These are phyloP conservation scores for Entomyzon cyanotis DNA, from an alignment of 2,113 vertebrate species.

Conservation along the genomic window DNA sequence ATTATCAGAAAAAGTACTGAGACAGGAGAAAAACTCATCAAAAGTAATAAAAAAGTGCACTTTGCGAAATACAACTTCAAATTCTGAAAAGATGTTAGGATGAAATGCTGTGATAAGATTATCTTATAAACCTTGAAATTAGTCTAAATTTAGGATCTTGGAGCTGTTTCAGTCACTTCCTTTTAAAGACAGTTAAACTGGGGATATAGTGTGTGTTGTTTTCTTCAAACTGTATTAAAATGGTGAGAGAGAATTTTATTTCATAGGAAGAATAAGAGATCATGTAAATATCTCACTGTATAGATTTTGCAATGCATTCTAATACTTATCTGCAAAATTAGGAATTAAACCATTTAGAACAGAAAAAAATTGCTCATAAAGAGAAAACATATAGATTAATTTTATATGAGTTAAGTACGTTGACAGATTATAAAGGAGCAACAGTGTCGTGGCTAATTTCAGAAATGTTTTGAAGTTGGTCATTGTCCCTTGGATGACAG, in stretches of 20 bases:
- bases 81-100: background rate
- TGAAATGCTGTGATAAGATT: background rate
- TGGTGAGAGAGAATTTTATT: background rate
- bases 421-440: background rate
- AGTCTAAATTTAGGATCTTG: background rate
- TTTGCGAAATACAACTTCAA: background rate
- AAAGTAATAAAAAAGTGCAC: background rate
- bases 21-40: background rate
- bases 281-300: background rate
- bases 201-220: background rate
- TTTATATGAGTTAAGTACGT: background rate
- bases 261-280: background rate
- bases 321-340: background rate
- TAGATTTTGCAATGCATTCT: background rate
- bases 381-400: background rate
- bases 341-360: background rate
- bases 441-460: conserved; percentile 15
- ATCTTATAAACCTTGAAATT: background rate
- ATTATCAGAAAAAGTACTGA: background rate
- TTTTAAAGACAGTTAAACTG: background rate
- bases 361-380: background rate
- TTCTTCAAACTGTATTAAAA: background rate
- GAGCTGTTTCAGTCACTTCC: background rate
- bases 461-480: conserved; percentile 39
- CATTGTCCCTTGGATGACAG: conserved; percentile 7